phyloP scores from a whole-genome alignment of 2,113 vertebrate species.

The Sterrhoptilus dennistouni region DNA sequence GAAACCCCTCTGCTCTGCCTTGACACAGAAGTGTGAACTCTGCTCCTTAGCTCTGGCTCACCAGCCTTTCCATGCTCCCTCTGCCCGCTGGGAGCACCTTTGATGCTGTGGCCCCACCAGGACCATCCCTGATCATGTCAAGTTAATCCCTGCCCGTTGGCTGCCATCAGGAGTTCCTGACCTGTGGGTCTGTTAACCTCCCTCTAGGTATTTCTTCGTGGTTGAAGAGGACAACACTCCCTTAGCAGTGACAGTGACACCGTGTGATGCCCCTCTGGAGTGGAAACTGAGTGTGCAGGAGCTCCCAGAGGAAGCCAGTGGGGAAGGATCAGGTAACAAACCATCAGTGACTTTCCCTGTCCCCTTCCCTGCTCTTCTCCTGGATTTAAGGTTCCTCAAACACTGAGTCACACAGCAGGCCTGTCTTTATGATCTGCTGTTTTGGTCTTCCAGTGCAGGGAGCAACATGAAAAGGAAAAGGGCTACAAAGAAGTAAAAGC shows the following conservation, averaged over 20 bases:
- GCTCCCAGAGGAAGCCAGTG: slow-evolving; percentile 91
- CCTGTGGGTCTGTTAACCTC: background rate
- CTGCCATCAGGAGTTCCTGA: background rate
- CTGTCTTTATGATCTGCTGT: background rate
- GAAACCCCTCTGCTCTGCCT: background rate
- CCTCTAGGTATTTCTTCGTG: slow-evolving; percentile 91
- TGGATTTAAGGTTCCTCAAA: background rate
- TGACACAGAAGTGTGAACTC: background rate
- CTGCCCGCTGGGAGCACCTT: background rate
- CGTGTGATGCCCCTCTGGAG: slow-evolving; percentile 93
- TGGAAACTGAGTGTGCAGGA: slow-evolving; percentile 96
- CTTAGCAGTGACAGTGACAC: slow-evolving; percentile 92
- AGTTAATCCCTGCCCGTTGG: background rate
- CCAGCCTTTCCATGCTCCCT: background rate
- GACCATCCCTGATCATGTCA: background rate
- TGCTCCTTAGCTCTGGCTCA: background rate
- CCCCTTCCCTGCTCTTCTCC: background rate
- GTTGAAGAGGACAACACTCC: slow-evolving; percentile 99
- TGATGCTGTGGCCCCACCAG: background rate
- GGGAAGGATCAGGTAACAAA: slow-evolving; percentile 88
- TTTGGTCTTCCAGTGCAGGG: background rate
- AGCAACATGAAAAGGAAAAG: background rate
- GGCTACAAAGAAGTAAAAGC: background rate
- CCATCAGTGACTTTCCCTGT: rapidly evolving
- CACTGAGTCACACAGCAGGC: background rate